phyloP scores from a whole-genome alignment of 2,888 invertebrate species.

The Limenitis camilla region DNA sequence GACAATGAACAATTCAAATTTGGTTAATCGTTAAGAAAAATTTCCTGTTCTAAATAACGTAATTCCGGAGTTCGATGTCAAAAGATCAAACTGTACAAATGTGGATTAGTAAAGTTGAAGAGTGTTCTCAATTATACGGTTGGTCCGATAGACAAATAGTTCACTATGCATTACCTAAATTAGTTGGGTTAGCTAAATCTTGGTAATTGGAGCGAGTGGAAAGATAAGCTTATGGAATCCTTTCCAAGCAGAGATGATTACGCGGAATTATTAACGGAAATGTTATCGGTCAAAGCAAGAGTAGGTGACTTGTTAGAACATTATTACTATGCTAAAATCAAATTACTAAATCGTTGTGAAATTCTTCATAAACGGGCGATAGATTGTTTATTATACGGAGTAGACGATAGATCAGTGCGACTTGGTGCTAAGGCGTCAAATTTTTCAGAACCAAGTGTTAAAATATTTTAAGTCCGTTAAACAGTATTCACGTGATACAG shows the following conservation, averaged over 20 bases:
- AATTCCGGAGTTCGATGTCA: conserved; percentile 21
- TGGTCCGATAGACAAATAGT: conserved; percentile 25
- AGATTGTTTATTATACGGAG: conserved; percentile 25
- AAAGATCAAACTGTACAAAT: conserved; percentile 21
- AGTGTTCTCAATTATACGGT: conserved; percentile 23
- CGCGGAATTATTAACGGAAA: conserved; percentile 25
- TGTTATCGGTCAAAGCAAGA: conserved; percentile 20
- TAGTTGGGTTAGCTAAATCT: conserved; percentile 20
- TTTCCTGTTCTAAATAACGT: conserved; percentile 17
- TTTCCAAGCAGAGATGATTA: conserved; percentile 25
- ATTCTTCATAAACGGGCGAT: conserved; percentile 24
- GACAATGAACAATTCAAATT: too few species aligned
- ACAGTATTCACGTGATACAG: not conserved
- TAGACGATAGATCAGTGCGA: conserved; percentile 25
- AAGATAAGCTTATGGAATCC: conserved; percentile 19
- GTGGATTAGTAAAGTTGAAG: conserved; percentile 26
- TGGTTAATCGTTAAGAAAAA: too few species aligned
- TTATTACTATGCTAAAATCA: conserved; percentile 26
- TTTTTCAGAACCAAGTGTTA: not conserved
- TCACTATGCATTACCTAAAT: conserved; percentile 27
- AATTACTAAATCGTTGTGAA: conserved; percentile 25
- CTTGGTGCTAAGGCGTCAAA: conserved; percentile 17
- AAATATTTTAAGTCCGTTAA: not conserved
- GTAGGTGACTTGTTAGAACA: conserved; percentile 21
- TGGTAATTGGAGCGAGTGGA: conserved; percentile 26